Evolutionary conservation across 2,797 vertebrate species (phyloP), one percentile per base, ranked within the genome.

Genomic region (Argentina silus): DNA sequence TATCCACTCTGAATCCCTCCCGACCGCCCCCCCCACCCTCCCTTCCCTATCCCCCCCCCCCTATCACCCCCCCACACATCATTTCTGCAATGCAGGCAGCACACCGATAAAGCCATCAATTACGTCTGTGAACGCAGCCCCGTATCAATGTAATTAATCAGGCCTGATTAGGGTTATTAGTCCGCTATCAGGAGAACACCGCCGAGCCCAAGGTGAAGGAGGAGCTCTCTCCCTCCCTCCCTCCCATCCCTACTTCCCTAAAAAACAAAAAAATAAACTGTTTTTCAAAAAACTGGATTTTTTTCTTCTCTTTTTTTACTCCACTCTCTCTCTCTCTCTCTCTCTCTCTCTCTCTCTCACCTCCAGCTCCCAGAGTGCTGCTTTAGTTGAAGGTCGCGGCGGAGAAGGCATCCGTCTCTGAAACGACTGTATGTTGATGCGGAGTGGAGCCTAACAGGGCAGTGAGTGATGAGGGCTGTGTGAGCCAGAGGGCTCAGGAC

Each of bases 61-160:
- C 67, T 79, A 83, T 80, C 78, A 81, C 71, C 85, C 81, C 69
- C 36, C 68, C 72, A 65, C 67, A 72, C 88, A 83, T 87, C 87
- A 84, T 83, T 81, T 76, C 72, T 69, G 73, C 73, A 81, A 84
- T 84, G 80, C 71, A 69, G 56, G 86, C 84, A 86, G 80, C 85
- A 81, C 81, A 78, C 71, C 80, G 85, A 92, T 92, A 91, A 89
- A 93, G 89, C 73, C 88, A 90, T 91, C 87, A 91, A 87, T 90
- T 90, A 89, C 1, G 73, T 60, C 72, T 80, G 53, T 73, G 57
- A 87, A 85, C 78, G 47, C 74, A 78, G 72, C 69, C 76, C 27
- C 79, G 76, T 92, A 92, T 93, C 89, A 55, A 78, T 88, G 84
- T 87, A 93, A 93, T 94, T 92, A 91, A 93, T 93, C 91, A 88